Conservation (phyloP, 2,113 vertebrate genomes). For the Oxyruncus cristatus region DNA sequence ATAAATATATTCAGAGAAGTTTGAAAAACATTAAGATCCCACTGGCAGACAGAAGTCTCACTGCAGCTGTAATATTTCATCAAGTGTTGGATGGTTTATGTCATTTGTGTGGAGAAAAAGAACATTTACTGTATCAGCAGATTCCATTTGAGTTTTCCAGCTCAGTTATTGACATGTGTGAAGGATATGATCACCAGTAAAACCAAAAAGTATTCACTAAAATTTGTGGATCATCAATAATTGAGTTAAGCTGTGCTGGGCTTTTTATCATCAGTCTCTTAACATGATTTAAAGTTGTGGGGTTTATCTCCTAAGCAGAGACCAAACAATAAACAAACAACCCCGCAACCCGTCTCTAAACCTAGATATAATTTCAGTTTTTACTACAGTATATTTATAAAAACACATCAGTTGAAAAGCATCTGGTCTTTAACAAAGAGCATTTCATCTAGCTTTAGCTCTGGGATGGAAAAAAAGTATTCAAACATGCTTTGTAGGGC, state of each 20-base stretch:
- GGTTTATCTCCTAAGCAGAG: not conserved
- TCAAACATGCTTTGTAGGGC: not conserved
- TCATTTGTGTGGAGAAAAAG: not conserved
- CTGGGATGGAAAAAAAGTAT: not conserved
- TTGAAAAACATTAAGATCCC: not conserved
- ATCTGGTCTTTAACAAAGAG: not conserved
- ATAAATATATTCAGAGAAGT: conserved; percentile 2
- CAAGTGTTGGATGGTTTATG: not conserved
- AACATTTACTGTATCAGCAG: conserved; percentile 33
- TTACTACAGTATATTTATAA: not conserved
- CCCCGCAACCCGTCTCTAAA: not conserved
- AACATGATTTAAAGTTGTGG: not conserved
- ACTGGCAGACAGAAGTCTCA: not conserved
- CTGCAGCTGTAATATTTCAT: conserved; percentile 49
- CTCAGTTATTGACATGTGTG: not conserved
- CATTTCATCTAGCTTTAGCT: not conserved
- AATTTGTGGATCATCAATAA: not conserved
- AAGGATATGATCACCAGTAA: not conserved
- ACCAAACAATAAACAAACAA: not conserved
- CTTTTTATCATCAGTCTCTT: not conserved
- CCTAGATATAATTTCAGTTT: not conserved
- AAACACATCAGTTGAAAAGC: not conserved
- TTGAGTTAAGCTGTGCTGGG: not conserved
- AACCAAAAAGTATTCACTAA: not conserved
- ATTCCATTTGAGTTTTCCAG: not conserved